Evolutionary conservation across 2,888 invertebrate species (phyloP), one percentile per base, ranked within the genome.

Genomic region (Elmis aenea): DNA sequence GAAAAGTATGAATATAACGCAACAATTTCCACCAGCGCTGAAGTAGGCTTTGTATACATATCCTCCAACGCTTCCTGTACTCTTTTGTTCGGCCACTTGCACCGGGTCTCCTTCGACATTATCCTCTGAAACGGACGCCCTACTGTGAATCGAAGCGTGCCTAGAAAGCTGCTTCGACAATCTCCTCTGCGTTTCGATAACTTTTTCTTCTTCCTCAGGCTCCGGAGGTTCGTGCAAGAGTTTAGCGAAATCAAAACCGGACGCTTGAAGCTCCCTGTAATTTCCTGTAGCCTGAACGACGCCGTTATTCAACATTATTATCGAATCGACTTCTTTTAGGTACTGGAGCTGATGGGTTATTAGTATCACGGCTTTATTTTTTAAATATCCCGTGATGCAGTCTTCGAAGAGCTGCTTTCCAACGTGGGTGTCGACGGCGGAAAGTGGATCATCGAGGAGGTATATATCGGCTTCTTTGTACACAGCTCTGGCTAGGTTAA

Each of bases 391-490:
- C 6, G 61, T 73, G 32, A 88, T 74, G 56, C 87, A 90, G 55
- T 83, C 77, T 58, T 93, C 87, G 67, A 93, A 94, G 50, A 94
- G 72, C 65, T 90, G 86, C 3, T 86, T 79, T 1, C 91, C 89
- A 1, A 94, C 93, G 62, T 88, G 86, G 0, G 91, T 79, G 68
- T 94, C 94, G n/a, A 94, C 93, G 0, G 93, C 93, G 42, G 90
- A 85, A 20, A 94, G 70, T 0, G 94, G 93, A 70, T 94, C 94
- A 64, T 94, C 94, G 33, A 94, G 68, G 9, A 94, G 67, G 61
- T 91, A 93, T 47, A 93, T 83, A 51, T 91, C 88, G 0, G 88
- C 83, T 45, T 89, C 78, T 28, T 84, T 81, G 67, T 92, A 93
- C 1, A 92, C 82, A 0, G 91, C 85, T 46, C 93, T 78, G 0